Conservation (phyloP, 1,140 invertebrate genomes). For the Drosophila trapezifrons region DNA sequence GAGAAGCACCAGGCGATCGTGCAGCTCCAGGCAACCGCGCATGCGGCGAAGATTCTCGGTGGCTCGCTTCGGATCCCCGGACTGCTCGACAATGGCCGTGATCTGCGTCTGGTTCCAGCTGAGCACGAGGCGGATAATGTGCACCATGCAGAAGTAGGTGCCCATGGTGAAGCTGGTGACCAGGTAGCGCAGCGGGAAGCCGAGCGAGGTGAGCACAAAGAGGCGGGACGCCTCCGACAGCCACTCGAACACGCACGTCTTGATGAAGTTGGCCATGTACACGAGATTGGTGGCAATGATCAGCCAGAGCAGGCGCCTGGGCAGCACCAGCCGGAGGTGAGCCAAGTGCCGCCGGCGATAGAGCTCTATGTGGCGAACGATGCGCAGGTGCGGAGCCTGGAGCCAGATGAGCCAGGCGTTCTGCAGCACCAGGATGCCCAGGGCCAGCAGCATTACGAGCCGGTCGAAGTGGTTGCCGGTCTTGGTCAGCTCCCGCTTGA, state of each 20-base stretch:
- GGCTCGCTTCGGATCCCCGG: constrained; percentile 36
- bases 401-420: constrained; percentile 65
- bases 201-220: constrained; percentile 54
- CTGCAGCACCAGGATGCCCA: constrained; percentile 60
- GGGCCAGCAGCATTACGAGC: constrained; percentile 52
- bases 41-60: constrained; percentile 23
- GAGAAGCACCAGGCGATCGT: constrained; percentile 62
- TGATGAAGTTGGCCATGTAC: constrained; percentile 51
- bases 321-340: constrained; percentile 8
- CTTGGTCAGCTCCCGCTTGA: constrained; percentile 45
- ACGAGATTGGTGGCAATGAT: constrained; percentile 41
- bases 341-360: constrained; percentile 48
- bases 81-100: constrained; percentile 14
- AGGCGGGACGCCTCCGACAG: constrained; percentile 16
- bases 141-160: constrained; percentile 60
- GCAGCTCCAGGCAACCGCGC: constrained; percentile 54
- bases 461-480: constrained; percentile 69
- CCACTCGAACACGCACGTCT: constrained; percentile 34
- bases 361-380: constrained; percentile 52
- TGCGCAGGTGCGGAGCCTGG: constrained; percentile 53
- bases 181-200: constrained; percentile 63
- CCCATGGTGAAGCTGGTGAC: constrained; percentile 64
- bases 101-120: constrained; percentile 49
- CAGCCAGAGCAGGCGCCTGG: constrained; percentile 43
- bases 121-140: constrained; percentile 50